phyloP scores from a whole-genome alignment of 2,797 vertebrate species.

The Helarctos malayanus region DNA sequence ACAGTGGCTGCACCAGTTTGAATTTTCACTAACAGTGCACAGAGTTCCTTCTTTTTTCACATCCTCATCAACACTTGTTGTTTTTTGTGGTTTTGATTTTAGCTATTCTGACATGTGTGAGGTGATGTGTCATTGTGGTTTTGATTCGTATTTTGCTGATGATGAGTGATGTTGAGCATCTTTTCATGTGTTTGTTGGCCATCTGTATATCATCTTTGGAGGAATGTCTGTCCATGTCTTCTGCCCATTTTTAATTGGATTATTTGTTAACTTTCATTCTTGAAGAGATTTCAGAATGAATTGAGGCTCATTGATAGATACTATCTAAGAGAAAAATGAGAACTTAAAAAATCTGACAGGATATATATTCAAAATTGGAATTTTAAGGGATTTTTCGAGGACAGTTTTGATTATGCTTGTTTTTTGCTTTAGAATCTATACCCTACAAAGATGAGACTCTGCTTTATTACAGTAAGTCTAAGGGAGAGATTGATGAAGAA shows the following conservation, averaged over 20 bases:
- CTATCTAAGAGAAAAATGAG: not conserved
- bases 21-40: not conserved
- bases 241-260: not conserved
- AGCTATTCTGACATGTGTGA: not conserved
- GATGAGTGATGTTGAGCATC: not conserved
- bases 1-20: not conserved
- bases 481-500: not conserved
- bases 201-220: not conserved
- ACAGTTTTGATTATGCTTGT: not conserved
- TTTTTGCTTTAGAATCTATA: not conserved
- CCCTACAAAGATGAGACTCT: not conserved
- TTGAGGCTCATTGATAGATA: not conserved
- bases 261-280: not conserved
- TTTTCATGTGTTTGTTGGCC: not conserved
- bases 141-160: not conserved
- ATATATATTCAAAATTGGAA: not conserved
- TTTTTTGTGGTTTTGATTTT: not conserved
- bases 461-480: not conserved
- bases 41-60: not conserved
- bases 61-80: not conserved
- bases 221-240: not conserved
- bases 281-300: constrained; percentile 28
- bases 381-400: not conserved
- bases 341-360: not conserved
- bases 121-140: not conserved